These are phyloP conservation scores for Drosophila persimilis DNA, from an alignment of 1,140 invertebrate genomes.

Conservation along the genomic window DNA sequence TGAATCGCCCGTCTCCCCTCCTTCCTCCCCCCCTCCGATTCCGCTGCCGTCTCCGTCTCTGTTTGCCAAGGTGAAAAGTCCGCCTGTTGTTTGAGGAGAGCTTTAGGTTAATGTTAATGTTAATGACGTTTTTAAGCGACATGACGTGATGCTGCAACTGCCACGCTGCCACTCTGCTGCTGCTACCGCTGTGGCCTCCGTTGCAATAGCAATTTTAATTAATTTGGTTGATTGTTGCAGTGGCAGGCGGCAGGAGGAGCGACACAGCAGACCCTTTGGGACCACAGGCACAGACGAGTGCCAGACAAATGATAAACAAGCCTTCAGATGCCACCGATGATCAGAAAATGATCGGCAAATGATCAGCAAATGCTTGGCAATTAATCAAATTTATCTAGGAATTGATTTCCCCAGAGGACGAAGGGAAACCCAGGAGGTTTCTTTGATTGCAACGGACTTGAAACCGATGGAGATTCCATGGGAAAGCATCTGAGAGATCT, in stretches of 20 bases:
- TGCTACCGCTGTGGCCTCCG: conserved; percentile 13
- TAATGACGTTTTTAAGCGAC: conserved; percentile 72
- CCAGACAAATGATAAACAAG: conserved; percentile 36
- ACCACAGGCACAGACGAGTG: not conserved
- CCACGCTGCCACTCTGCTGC: conserved; percentile 1
- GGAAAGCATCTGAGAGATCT: too few species aligned
- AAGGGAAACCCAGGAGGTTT: too few species aligned
- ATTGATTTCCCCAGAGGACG: too few species aligned
- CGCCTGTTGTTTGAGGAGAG: conserved; percentile 53
- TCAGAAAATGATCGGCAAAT: conserved; percentile 10
- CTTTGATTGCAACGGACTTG: too few species aligned
- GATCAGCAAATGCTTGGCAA: not conserved
- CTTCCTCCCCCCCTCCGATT: too few species aligned
- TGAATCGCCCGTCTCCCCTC: not conserved
- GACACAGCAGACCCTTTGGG: conserved; percentile 5
- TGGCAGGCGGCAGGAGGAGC: not conserved
- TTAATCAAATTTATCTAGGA: not conserved
- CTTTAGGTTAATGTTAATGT: conserved; percentile 68
- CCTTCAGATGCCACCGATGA: conserved; percentile 18
- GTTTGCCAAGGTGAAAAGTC: conserved; percentile 67
- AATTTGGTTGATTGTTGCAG: conserved; percentile 26
- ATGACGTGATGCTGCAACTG: conserved; percentile 53
- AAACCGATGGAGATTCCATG: too few species aligned
- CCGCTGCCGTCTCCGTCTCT: not conserved
- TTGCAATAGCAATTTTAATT: conserved; percentile 28